These are phyloP conservation scores for Pemphigus obesinymphae DNA, from an alignment of 1,140 invertebrate species.

Conservation along the genomic window DNA sequence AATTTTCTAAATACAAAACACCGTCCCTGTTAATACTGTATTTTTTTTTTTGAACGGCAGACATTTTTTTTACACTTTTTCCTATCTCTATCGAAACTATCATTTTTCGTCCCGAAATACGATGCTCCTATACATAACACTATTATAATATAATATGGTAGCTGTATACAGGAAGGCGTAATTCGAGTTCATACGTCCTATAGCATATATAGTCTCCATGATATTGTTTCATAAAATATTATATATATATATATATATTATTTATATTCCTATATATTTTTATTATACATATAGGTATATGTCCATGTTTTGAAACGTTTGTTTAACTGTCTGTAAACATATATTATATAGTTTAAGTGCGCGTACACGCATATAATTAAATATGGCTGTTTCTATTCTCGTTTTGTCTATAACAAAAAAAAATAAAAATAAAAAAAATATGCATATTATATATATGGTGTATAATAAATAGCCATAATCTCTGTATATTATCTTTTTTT, in stretches of 20 bases:
- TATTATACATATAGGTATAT: background rate
- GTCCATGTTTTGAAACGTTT: background rate
- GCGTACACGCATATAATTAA: background rate
- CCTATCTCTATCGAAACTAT: too few species aligned
- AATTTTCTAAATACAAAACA: too few species aligned
- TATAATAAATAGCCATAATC: background rate
- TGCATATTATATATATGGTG: background rate
- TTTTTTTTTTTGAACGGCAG: too few species aligned
- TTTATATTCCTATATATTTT: background rate
- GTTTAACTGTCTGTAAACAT: constrained; percentile 14
- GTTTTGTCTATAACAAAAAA: constrained; percentile 7
- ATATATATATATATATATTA: background rate
- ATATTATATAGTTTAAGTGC: background rate
- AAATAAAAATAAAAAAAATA: background rate
- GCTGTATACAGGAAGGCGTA: too few species aligned
- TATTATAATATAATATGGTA: too few species aligned
- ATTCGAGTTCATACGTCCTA: background rate
- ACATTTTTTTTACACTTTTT: too few species aligned
- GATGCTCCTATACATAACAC: too few species aligned
- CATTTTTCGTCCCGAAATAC: too few species aligned
- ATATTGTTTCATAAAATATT: background rate
- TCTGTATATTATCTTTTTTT: background rate
- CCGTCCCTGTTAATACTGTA: too few species aligned
- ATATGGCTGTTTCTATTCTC: constrained; percentile 9
- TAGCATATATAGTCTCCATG: background rate